phyloP scores from a whole-genome alignment of 2,888 invertebrate species.

The Orthosia cruda region DNA sequence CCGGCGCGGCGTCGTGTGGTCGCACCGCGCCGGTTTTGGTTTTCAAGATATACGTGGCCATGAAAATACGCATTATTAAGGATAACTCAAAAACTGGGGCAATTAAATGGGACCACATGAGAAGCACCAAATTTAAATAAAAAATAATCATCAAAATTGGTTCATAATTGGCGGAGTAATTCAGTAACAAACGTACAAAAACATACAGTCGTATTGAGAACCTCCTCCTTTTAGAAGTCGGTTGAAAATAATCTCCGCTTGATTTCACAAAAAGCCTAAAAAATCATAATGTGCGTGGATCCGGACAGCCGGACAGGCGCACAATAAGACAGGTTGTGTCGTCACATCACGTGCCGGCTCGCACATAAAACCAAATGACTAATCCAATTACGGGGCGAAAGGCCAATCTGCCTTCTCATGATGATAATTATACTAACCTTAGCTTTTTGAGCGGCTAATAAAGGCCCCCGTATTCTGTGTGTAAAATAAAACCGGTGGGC shows the following conservation, averaged over 20 bases:
- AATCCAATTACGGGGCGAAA: constrained; percentile 71
- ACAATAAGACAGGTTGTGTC: constrained; percentile 35
- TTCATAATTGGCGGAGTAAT: too few species aligned
- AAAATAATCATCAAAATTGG: too few species aligned
- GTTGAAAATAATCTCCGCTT: background rate
- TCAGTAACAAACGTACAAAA: too few species aligned
- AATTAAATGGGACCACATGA: too few species aligned
- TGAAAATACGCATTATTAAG: too few species aligned
- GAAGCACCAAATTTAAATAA: too few species aligned
- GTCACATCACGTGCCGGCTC: constrained; percentile 63
- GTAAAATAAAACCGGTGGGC: constrained; percentile 67
- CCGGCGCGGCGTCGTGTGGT: too few species aligned
- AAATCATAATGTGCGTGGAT: constrained; percentile 29
- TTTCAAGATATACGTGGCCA: too few species aligned
- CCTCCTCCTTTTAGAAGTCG: too few species aligned
- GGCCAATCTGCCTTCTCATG: constrained; percentile 77
- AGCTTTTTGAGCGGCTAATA: constrained; percentile 72
- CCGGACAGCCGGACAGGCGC: background rate
- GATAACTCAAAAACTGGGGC: too few species aligned
- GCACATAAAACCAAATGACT: constrained; percentile 70
- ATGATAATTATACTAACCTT: constrained; percentile 77
- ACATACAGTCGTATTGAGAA: too few species aligned
- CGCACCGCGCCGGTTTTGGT: too few species aligned
- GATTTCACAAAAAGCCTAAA: constrained; percentile 16
- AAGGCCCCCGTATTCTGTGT: constrained; percentile 69